Evolutionary conservation across 2,888 invertebrate genomes (phyloP).

Genomic region (Nyleta sp.): DNA sequence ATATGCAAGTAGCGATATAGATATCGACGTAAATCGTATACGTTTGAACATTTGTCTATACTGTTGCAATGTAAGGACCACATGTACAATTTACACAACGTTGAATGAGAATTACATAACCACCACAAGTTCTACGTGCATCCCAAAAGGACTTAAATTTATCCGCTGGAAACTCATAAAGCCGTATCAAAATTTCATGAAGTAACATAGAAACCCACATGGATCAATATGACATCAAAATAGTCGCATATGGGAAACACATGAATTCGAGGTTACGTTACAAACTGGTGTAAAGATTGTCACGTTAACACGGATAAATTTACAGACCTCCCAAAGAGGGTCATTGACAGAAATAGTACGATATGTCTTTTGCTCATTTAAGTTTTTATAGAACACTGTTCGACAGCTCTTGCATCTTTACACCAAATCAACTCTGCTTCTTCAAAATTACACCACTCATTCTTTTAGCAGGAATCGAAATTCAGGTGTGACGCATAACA

Average conservation of each 20-base stretch:
- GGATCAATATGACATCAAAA: constrained; percentile 44
- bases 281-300: constrained; percentile 23
- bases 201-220: constrained; percentile 19
- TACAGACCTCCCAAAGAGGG: constrained; percentile 38
- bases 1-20: background rate
- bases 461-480: too few relatives aligned
- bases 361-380: too few relatives aligned
- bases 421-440: too few relatives aligned
- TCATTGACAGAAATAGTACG: too few relatives aligned
- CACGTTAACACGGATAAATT: constrained; percentile 30
- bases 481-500: too few relatives aligned
- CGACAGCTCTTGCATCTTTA: too few relatives aligned
- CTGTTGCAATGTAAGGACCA: constrained; percentile 10
- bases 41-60: constrained; percentile 27
- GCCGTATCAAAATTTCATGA: constrained; percentile 39
- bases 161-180: constrained; percentile 13
- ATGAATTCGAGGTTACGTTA: constrained; percentile 10
- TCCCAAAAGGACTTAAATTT: constrained; percentile 14
- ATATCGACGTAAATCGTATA: constrained; percentile 28
- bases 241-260: constrained; percentile 24
- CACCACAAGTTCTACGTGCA: background rate
- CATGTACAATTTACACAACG: constrained; percentile 19
- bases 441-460: too few relatives aligned
- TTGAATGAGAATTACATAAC: constrained; percentile 30
- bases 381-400: too few relatives aligned